Percentiles rank a stretch among this genome's conserved stretches.
phyloP scores from a whole-genome alignment of 2,113 vertebrate species.

The Castor canadensis region DNA sequence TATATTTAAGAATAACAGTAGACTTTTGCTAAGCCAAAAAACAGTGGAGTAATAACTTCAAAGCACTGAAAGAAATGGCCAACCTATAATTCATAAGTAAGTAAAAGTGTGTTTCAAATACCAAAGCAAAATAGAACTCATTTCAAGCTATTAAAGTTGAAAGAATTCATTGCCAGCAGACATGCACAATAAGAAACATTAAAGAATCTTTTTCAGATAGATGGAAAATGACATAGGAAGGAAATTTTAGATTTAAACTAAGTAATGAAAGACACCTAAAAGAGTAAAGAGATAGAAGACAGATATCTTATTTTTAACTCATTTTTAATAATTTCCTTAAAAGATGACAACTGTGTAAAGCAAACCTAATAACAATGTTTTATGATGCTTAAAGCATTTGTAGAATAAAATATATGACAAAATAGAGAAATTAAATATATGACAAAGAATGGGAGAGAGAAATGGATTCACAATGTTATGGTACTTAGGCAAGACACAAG shows the following conservation, averaged over 20 bases:
- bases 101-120: neutral
- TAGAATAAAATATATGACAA: neutral
- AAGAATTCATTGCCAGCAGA: neutral
- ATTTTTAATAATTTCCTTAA: neutral
- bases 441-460: neutral
- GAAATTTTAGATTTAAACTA: slow-evolving; percentile 8
- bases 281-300: neutral
- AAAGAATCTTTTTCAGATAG: neutral
- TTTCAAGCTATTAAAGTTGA: neutral
- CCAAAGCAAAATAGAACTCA: neutral
- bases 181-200: neutral
- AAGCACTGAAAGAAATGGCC: neutral
- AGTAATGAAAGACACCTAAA: neutral
- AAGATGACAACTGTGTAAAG: neutral
- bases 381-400: neutral
- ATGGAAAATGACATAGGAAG: neutral
- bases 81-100: neutral
- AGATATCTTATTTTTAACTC: neutral
- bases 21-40: neutral
- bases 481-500: neutral
- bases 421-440: neutral
- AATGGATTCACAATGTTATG: neutral
- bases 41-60: neutral
- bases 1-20: neutral
- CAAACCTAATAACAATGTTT: neutral